A percentile compares a stretch with the other conserved stretches of the same genome.
phyloP scores from a whole-genome alignment of 2,113 vertebrate species.

The Planiliza haematocheilus region DNA sequence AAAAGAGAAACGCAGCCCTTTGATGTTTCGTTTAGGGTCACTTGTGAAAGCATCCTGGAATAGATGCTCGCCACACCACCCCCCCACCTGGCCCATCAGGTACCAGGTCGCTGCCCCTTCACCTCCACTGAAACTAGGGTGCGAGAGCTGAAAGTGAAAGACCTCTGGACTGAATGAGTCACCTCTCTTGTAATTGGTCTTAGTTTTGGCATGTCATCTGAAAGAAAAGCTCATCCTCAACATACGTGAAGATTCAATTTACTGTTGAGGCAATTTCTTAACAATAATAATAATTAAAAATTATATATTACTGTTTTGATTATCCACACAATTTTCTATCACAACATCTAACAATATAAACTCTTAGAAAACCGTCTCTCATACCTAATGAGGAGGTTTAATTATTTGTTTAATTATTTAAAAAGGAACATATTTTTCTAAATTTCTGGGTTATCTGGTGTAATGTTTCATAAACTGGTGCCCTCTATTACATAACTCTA shows the following conservation, averaged over 20 bases:
- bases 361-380: too few species aligned
- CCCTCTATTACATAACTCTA: not conserved
- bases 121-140: conserved; percentile 27
- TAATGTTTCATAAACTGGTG: not conserved
- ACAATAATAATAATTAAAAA: too few species aligned
- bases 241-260: not conserved
- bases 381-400: too few species aligned
- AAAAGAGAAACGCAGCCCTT: not conserved
- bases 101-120: conserved; percentile 8
- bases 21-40: not conserved
- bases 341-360: too few species aligned
- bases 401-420: too few species aligned
- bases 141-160: not conserved
- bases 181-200: conserved; percentile 17
- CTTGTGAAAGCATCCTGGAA: not conserved
- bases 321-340: too few species aligned
- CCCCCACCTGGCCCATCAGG: too few species aligned
- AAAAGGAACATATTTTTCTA: not conserved
- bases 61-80: not conserved
- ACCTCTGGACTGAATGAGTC: conserved; percentile 23
- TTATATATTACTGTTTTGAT: too few species aligned
- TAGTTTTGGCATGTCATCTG: not conserved
- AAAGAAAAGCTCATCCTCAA: conserved; percentile 12
- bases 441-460: not conserved
- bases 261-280: too few species aligned